These are phyloP conservation scores for Acinonyx jubatus DNA, from an alignment of 2,113 vertebrate species.

Conservation along the genomic window DNA sequence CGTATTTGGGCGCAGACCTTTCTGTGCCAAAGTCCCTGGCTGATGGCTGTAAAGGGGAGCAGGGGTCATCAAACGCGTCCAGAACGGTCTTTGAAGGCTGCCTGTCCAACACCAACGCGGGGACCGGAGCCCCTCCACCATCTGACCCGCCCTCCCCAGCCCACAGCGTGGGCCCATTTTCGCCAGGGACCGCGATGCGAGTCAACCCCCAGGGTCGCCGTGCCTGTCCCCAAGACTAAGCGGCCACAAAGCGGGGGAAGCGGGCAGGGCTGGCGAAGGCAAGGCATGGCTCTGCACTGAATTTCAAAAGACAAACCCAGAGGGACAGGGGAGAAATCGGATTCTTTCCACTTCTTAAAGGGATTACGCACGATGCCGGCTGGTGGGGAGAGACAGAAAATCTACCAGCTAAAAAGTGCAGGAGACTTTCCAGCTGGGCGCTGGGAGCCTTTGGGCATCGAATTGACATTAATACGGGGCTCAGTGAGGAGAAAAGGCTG, in stretches of 20 bases:
- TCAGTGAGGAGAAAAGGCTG: conserved; percentile 73
- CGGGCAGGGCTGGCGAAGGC: neutral
- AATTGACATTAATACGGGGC: conserved; percentile 77
- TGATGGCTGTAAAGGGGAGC: neutral
- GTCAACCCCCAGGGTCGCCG: neutral
- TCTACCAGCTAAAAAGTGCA: conserved; percentile 58
- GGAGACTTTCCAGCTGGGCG: conserved; percentile 80
- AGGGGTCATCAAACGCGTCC: rapidly evolving
- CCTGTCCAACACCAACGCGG: rapidly evolving
- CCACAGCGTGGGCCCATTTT: neutral
- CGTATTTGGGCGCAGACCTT: neutral
- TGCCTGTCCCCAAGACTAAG: conserved; percentile 67
- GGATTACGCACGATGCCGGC: conserved; percentile 68
- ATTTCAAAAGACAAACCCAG: conserved; percentile 79
- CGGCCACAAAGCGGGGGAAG: neutral
- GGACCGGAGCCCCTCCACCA: rapidly evolving
- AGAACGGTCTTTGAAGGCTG: neutral
- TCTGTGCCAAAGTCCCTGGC: neutral
- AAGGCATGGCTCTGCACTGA: neutral
- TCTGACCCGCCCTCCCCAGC: neutral
- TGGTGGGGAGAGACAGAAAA: conserved; percentile 64
- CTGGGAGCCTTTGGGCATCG: conserved; percentile 77
- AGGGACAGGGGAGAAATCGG: conserved; percentile 69
- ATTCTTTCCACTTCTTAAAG: conserved; percentile 74
- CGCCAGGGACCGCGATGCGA: neutral